phyloP scores from a whole-genome alignment of 2,888 invertebrate species.

The Catocala sponsa region DNA sequence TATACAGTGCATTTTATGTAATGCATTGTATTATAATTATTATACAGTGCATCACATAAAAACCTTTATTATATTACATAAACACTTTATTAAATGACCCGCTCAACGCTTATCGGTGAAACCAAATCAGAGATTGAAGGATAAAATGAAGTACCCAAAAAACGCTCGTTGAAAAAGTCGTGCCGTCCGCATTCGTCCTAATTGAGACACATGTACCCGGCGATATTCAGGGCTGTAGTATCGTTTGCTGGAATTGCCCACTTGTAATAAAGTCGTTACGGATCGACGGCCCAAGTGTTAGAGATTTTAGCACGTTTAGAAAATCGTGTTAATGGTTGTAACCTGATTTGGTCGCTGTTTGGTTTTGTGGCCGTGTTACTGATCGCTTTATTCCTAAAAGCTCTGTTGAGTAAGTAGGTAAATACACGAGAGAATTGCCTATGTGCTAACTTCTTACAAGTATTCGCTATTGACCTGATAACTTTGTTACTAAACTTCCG shows the following conservation, averaged over 20 bases:
- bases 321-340: conserved; percentile 21
- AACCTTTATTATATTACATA: no score
- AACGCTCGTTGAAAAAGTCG: conserved; percentile 8
- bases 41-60: no score
- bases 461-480: neutral
- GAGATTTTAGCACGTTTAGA: conserved; percentile 16
- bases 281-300: conserved; percentile 5
- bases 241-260: conserved; percentile 16
- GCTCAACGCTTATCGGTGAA: neutral
- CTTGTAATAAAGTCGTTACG: conserved; percentile 21
- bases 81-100: no score
- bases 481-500: no score
- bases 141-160: conserved; percentile 5
- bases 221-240: conserved; percentile 7
- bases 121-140: conserved; percentile 2
- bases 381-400: neutral
- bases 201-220: conserved; percentile 12
- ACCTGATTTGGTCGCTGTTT: conserved; percentile 14
- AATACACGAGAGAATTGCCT: neutral
- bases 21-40: no score
- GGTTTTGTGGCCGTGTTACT: conserved; percentile 1
- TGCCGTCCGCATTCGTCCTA: neutral
- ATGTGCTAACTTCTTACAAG: neutral
- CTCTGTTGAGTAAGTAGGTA: neutral
- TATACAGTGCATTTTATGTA: no score